Evolutionary conservation across 2,113 vertebrate species (phyloP), one percentile per base, ranked within the genome.

Genomic region (Ranitomeya imitator): DNA sequence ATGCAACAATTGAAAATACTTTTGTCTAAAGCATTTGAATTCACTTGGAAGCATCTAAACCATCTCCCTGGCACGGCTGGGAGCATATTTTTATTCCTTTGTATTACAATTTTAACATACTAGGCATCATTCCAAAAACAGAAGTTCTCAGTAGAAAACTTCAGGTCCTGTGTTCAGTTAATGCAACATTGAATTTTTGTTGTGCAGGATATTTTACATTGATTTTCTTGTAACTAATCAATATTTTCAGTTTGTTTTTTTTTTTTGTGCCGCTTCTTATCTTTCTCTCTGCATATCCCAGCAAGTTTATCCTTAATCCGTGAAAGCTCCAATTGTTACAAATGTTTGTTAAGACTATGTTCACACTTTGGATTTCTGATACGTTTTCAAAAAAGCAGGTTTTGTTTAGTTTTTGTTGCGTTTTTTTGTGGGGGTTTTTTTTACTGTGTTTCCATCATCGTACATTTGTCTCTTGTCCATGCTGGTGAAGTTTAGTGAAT

Each of bases 201-300:
- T 90, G 89, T 88, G 90, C 90, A 90, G 76, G 88, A 92, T 93
- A 92, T 90, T 87, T 90, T 90, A 87, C 89, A 92, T 31, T 90
- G 78, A 11, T 89, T 92, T 91, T 91, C 88, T 91, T 91, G 86
- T 90, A 65, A 89, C 90, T 90, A 92, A 93, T 87, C 86, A 31
- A 87, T 80, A 80, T 71, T 79, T 57, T 69, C 83, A 71, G 52
- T 55, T 67, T 45, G 37, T 45, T 45, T 2, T 45, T 45, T 45
- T 45, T 45, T 45, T 87, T 79, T 87, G 60, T 80, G 59, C 61
- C 26, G 7, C 63, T 86, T 79, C 37, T 55, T 87, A 71, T 71
- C 77, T 87, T 80, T 21, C 61, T 69, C 52, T 37, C 51, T 65
- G 21, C 67, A 80, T 80, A 78, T 59, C 85, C 54, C 37, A 52